Conservation (phyloP, 1,140 invertebrate species). For the Cyphomyrmex costatus region DNA sequence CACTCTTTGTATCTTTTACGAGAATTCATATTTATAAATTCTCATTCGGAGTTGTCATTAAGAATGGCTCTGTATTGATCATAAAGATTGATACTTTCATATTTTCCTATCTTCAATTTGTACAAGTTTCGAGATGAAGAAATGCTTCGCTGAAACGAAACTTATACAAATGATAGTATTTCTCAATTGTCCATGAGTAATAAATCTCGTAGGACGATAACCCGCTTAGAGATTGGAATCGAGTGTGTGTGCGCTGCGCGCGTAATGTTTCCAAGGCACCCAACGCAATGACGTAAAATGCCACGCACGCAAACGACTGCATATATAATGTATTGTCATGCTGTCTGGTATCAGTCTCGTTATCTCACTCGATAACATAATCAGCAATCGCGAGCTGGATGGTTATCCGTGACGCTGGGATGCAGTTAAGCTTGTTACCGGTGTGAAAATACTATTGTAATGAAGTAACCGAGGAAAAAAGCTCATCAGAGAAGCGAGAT, state of each 20-base stretch:
- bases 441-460: not conserved
- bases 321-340: constrained; percentile 35
- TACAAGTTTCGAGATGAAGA: not conserved
- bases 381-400: constrained; percentile 5
- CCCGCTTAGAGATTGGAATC: not conserved
- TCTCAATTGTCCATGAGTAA: constrained; percentile 2
- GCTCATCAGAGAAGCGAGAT: not conserved
- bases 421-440: not conserved
- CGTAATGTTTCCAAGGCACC: constrained; percentile 28
- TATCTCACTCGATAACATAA: constrained; percentile 44
- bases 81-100: not conserved
- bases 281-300: constrained; percentile 23
- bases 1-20: not conserved
- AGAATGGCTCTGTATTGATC: not conserved
- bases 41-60: not conserved
- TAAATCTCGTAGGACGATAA: constrained; percentile 46
- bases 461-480: not conserved
- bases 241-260: not conserved
- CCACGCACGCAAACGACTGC: constrained; percentile 39
- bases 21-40: not conserved
- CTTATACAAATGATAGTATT: not conserved
- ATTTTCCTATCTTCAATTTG: not conserved
- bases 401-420: not conserved
- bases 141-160: not conserved
- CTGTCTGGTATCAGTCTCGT: constrained; percentile 1